Percentiles rank a stretch among this genome's conserved stretches.
These are phyloP conservation scores for Coptodon rendalli DNA, from an alignment of 2,113 vertebrate species.

Conservation along the genomic window DNA sequence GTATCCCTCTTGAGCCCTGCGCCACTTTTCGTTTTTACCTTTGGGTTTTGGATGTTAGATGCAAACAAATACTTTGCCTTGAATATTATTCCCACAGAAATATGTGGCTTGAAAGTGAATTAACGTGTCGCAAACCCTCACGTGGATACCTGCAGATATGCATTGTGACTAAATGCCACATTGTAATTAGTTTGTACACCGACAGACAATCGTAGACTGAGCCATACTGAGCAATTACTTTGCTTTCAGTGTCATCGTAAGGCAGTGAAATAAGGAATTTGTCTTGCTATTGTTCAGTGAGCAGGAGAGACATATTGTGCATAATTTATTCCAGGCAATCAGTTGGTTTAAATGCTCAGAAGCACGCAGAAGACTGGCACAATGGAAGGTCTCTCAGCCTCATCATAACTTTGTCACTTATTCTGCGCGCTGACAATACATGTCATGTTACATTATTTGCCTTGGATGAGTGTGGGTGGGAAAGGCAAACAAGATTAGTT, in stretches of 20 bases:
- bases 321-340: constrained; percentile 45
- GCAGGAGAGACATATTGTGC: constrained; percentile 18
- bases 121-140: not conserved
- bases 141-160: not conserved
- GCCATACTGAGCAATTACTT: constrained; percentile 24
- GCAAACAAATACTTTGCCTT: not conserved
- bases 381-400: constrained; percentile 34
- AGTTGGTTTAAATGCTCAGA: constrained; percentile 22
- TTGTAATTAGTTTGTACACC: not conserved
- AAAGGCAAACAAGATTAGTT: constrained; percentile 59
- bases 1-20: not conserved
- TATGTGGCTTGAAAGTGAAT: not conserved
- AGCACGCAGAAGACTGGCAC: constrained; percentile 6
- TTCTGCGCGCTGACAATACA: constrained; percentile 46
- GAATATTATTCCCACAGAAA: not conserved
- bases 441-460: constrained; percentile 55
- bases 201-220: constrained; percentile 10
- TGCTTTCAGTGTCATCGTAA: not conserved
- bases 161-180: not conserved
- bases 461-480: constrained; percentile 43
- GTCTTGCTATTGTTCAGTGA: constrained; percentile 26
- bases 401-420: constrained; percentile 52
- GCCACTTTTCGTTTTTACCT: not conserved
- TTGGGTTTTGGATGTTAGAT: not conserved
- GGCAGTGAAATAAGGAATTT: constrained; percentile 29